These are phyloP conservation scores for Linnaemya tessellans DNA, from an alignment of 2,888 invertebrate species.

Conservation along the genomic window DNA sequence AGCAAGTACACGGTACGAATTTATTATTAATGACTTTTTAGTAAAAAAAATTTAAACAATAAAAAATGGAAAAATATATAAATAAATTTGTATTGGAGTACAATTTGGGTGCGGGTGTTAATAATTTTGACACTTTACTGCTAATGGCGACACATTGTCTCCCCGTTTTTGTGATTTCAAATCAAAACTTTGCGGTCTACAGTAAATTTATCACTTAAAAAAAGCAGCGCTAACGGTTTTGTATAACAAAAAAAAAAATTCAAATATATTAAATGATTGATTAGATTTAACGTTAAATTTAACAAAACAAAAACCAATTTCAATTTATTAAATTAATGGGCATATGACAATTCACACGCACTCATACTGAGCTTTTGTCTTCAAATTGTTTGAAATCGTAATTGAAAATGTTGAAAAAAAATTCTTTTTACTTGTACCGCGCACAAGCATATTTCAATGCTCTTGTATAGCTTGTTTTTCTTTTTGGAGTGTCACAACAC, in stretches of 20 bases:
- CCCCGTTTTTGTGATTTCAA: conserved; percentile 30
- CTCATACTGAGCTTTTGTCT: background rate
- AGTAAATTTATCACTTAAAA: background rate
- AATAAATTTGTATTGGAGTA: conserved; percentile 4
- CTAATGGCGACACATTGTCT: conserved; percentile 73
- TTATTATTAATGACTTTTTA: conserved; percentile 42
- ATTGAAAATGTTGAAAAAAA: conserved; percentile 1
- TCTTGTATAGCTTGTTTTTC: too few species aligned
- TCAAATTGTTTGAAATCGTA: conserved; percentile 3
- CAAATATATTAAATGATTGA: conserved; percentile 66
- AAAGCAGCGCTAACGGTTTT: background rate
- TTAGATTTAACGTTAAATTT: conserved; percentile 45
- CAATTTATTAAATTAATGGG: conserved; percentile 64
- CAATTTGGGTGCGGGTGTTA: conserved; percentile 71
- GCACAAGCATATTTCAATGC: too few species aligned
- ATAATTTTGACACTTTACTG: conserved; percentile 68
- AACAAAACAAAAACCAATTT: conserved; percentile 54
- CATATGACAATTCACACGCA: conserved; percentile 29
- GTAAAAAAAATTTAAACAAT: conserved; percentile 15
- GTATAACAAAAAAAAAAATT: background rate
- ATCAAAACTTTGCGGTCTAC: conserved; percentile 10
- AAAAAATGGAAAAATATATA: background rate
- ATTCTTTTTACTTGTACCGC: background rate
- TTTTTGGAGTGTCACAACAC: too few species aligned
- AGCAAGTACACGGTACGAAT: conserved; percentile 44